Evolutionary conservation across 1,140 invertebrate genomes (phyloP).

Genomic region (Hypsibius dujardini): DNA sequence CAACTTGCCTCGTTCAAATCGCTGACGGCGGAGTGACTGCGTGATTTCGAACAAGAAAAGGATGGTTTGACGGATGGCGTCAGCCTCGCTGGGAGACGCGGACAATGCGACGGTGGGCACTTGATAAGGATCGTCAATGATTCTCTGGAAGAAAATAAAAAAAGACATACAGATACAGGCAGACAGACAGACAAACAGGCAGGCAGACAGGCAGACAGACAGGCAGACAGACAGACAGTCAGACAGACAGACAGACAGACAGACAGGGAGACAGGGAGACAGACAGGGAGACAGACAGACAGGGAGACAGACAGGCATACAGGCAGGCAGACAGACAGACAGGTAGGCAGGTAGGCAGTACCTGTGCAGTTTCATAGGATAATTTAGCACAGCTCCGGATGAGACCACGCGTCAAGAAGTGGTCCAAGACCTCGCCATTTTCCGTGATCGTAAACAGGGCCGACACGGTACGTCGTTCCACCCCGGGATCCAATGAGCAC

Average conservation of each 20-base stretch:
- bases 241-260: no score
- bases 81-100: neutral
- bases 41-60: slow-evolving; percentile 27
- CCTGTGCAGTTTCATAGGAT: slow-evolving; percentile 70
- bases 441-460: slow-evolving; percentile 63
- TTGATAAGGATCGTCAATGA: neutral
- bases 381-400: slow-evolving; percentile 72
- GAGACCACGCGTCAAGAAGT: slow-evolving; percentile 59
- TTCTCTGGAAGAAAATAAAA: no score
- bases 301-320: no score
- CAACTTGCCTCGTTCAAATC: slow-evolving; percentile 39
- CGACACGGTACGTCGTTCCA: slow-evolving; percentile 67
- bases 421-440: slow-evolving; percentile 40
- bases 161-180: no score
- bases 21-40: slow-evolving; percentile 36
- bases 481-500: slow-evolving; percentile 65
- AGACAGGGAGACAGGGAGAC: no score
- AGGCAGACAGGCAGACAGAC: no score
- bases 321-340: no score
- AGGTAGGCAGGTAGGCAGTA: neutral
- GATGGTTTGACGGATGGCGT: neutral
- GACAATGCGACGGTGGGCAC: slow-evolving; percentile 37
- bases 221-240: no score
- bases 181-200: no score
- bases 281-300: no score